Evolutionary conservation across 2,888 invertebrate genomes (phyloP), one percentile per base, ranked within the genome.

Genomic region (Dinocampus coccinellae): DNA sequence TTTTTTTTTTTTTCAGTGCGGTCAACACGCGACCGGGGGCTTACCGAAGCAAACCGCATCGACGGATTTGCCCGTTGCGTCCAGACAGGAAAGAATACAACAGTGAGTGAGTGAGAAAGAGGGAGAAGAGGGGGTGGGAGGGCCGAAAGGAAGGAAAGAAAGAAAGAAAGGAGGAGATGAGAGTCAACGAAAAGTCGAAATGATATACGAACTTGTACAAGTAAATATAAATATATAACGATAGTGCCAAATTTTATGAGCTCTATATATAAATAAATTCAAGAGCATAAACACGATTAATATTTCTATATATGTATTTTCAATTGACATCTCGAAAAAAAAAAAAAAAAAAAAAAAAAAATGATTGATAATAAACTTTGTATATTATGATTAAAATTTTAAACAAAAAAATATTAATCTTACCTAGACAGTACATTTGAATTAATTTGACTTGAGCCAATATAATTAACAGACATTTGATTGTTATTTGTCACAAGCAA

Each of bases 21-120:
- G 70, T 75, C 75, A 75, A 69, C 73, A 75, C 70, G 73, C 75
- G 71, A 73, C 62, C 68, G 55, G 58, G 69, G 69, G 65, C 67
- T 69, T 70, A 72, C 68, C 65, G 68, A 70, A 67, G 53, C 67
- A 47, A 71, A 68, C 70, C 58, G 20, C 72, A 69, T 62, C 33
- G 72, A 66, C 65, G 55, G 22, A 57, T 58, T 55, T 66, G 22
- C 55, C 36, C 24, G 26, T 6, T 53, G 53, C 34, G 34, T 53
- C 64, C 33, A 53, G 64, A 29, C 47, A 29, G 16, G 39, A 53
- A 52, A 13, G 11, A 64, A 11, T 22, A 7, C 11, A 20, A 53
- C n/a, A 42, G 20, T n/a, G 20, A 52, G 64, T 52, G n/a, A 16
- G 64, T 16, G 64, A 34, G 29, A 52, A 20, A 52, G 52, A 64